phyloP scores from a whole-genome alignment of 35 echinoderm and acorn worm genomes.

The Apostichopus californicus region DNA sequence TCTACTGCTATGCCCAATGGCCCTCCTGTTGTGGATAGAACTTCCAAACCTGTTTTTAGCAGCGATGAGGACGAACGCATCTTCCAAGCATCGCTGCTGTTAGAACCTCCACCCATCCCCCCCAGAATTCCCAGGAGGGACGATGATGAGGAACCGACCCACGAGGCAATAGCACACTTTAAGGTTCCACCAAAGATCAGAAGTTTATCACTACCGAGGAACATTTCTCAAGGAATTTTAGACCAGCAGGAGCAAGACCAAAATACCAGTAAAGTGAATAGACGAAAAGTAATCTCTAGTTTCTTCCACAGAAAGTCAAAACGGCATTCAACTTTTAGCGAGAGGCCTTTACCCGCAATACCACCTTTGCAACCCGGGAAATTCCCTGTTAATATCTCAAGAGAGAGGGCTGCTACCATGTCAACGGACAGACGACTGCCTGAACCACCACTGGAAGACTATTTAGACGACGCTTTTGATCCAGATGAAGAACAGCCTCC shows the following conservation, averaged over 20 bases:
- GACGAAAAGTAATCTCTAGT: neutral
- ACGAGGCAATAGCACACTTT: conserved; percentile 15
- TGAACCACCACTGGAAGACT: neutral
- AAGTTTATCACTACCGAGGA: conserved; percentile 39
- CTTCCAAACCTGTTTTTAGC: conserved; percentile 26
- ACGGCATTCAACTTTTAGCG: conserved; percentile 42
- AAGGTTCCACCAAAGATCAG: neutral
- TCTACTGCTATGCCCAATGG: neutral
- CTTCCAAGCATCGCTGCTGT: neutral
- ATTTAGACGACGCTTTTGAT: no score
- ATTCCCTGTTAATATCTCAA: neutral
- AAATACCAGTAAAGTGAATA: neutral
- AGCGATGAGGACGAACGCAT: neutral
- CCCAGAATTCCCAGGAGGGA: conserved; percentile 14
- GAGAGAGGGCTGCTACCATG: conserved; percentile 31
- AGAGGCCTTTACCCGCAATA: conserved; percentile 47
- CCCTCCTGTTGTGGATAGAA: conserved; percentile 38
- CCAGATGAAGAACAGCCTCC: conserved; percentile 31
- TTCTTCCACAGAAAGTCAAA: conserved; percentile 11
- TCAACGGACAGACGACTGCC: conserved; percentile 38
- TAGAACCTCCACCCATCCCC: conserved; percentile 31
- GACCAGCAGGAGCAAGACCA: conserved; percentile 18
- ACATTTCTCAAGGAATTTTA: conserved; percentile 12
- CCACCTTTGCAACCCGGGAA: conserved; percentile 23
- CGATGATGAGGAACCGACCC: neutral